phyloP scores from a whole-genome alignment of 2,113 vertebrate genomes.

The Crotalus tigris region DNA sequence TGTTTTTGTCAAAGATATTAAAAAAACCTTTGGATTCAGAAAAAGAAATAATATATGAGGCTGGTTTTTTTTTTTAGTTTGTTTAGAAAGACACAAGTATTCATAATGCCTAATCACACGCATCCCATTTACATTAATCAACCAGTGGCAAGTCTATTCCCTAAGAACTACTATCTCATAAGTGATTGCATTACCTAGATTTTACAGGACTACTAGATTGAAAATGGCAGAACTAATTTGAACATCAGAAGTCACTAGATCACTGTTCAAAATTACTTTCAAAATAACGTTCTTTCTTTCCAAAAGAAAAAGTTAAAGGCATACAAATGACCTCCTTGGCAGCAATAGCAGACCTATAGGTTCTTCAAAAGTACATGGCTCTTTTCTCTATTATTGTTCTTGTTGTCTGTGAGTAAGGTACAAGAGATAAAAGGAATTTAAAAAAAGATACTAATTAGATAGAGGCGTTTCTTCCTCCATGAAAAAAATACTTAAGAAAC shows the following conservation, averaged over 20 bases:
- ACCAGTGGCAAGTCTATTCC: neutral
- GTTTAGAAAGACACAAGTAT: constrained; percentile 48
- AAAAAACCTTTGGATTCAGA: constrained; percentile 19
- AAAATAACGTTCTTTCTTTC: neutral
- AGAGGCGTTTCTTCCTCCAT: neutral
- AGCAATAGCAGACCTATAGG: neutral
- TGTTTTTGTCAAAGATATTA: constrained; percentile 43
- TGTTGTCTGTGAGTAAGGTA: neutral
- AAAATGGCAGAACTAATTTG: neutral
- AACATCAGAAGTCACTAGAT: constrained; percentile 26
- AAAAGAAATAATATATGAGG: constrained; percentile 4
- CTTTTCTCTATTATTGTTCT: neutral
- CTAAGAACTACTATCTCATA: constrained; percentile 11
- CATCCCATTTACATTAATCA: constrained; percentile 23
- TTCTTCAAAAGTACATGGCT: neutral
- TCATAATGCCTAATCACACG: constrained; percentile 30
- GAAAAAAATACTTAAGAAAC: neutral
- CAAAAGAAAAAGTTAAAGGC: neutral
- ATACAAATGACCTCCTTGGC: neutral
- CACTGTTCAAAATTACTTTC: neutral
- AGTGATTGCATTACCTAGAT: constrained; percentile 1
- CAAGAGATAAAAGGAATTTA: neutral
- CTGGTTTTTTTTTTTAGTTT: constrained; percentile 44
- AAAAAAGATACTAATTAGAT: neutral
- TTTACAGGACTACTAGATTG: neutral